Evolutionary conservation across 2,113 vertebrate species (phyloP).

Genomic region (Psilopogon haemacephalus): DNA sequence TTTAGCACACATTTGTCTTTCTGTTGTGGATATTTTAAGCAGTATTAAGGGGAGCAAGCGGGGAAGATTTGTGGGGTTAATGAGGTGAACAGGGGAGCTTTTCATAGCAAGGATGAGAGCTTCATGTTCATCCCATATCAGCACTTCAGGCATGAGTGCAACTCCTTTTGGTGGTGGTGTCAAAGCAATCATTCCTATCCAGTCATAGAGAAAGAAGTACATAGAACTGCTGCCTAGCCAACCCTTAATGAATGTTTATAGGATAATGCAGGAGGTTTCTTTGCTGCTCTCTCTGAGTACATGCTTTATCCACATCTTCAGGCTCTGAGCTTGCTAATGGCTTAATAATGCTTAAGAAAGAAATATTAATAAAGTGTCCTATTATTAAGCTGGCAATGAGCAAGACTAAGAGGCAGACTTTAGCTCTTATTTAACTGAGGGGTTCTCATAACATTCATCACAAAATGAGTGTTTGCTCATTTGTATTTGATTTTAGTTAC

Average conservation of each 20-base stretch:
- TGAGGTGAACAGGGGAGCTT: background rate
- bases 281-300: background rate
- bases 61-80: background rate
- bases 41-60: background rate
- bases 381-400: background rate
- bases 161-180: background rate
- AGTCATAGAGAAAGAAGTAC: background rate
- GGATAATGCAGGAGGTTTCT: background rate
- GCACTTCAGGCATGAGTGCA: background rate
- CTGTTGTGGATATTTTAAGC: background rate
- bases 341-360: constrained; percentile 34
- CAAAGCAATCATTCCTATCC: background rate
- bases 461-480: constrained; percentile 34
- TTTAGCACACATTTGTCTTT: background rate
- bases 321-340: constrained; percentile 11
- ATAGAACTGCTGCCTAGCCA: background rate
- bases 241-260: background rate
- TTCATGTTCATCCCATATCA: constrained; percentile 5
- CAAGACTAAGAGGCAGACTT: constrained; percentile 9
- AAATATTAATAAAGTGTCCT: background rate
- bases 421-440: constrained; percentile 5
- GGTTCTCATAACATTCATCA: constrained; percentile 19
- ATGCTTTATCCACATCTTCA: background rate
- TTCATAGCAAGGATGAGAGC: background rate
- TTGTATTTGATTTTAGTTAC: constrained; percentile 51